These are phyloP conservation scores for Scomber scombrus DNA, from an alignment of 2,113 vertebrate species.

Conservation along the genomic window DNA sequence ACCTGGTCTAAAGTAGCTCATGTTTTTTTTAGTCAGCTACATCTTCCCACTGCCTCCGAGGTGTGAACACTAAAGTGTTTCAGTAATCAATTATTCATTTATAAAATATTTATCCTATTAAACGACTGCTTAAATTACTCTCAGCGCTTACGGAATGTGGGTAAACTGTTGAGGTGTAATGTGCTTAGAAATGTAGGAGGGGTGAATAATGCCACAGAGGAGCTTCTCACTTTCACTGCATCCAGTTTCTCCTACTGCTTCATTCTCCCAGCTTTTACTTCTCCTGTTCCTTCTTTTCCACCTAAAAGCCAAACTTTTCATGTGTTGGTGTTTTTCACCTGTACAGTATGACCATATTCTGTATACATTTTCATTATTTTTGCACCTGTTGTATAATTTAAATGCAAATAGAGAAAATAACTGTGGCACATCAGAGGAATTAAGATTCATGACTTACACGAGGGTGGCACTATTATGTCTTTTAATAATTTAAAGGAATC, in stretches of 20 bases:
- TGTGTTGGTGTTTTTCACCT: no score
- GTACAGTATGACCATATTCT: no score
- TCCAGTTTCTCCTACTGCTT: not conserved
- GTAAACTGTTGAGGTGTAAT: not conserved
- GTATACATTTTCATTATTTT: no score
- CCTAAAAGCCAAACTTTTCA: no score
- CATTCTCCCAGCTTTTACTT: not conserved
- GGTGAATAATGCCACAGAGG: not conserved
- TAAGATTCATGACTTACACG: no score
- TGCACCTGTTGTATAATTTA: no score
- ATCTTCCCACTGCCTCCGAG: conserved; percentile 3
- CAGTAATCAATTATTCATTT: conserved; percentile 16
- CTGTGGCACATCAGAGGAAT: no score
- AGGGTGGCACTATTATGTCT: no score
- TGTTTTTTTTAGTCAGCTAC: not conserved
- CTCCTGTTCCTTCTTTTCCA: not conserved
- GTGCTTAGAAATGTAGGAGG: not conserved
- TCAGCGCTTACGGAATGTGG: not conserved
- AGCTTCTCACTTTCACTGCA: not conserved
- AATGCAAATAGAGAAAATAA: no score
- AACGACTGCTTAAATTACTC: not conserved
- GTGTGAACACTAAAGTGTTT: not conserved
- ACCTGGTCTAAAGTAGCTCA: no score
- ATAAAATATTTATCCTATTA: conserved; percentile 14
- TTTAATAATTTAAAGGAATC: no score